Evolutionary conservation across 2,113 vertebrate species (phyloP), one percentile per base, ranked within the genome.

Genomic region (Callospermophilus lateralis): DNA sequence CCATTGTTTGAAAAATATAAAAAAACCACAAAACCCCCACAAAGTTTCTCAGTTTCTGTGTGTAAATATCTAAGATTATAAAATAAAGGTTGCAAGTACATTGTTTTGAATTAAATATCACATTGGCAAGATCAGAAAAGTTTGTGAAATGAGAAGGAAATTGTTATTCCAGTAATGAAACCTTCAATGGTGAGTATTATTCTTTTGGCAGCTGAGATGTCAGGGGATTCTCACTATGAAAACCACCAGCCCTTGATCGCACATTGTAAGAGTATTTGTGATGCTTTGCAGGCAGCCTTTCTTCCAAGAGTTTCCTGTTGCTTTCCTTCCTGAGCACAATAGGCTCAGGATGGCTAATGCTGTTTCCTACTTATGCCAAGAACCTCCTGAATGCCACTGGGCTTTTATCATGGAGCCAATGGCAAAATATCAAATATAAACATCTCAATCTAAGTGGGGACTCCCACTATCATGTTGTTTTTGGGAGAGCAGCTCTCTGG

Each of bases 401-500:
- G 24, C n/a, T 89, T 95, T 90, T 93, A 86, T 90, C 32, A 42
- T 2, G 70, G 97, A 93, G 95, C 30, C 89, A 92, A 84, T 28
- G 89, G 88, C 90, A 94, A 76, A 39, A 90, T 96, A 96, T 70
- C 5, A 11, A 86, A 85, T 13, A 48, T n/a, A 84, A 92, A 10
- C 74, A 80, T 95, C 86, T 77, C 85, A 30, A 51, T 91, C 90
- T 98, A 98, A 87, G 96, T 0, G 34, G 98, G 99, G 93, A 98
- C 95, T 20, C 99, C 99, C 89, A 99, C 98, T 78, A 99, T 97
- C 99, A 99, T 99, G 98, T 99, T 99, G 98, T 99, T 99, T 98
- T 99, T 99, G 20, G 99, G 99, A 61, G 99, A 99, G 96, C 99
- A 99, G 87, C 99, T 99, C 96, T 99, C 99, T 20, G 99, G 99